Evolutionary conservation across 37 sponge, comb jelly and placozoan species (phyloP), one percentile per base, ranked within the genome.

Genomic region (Dysidea cf. avara): DNA sequence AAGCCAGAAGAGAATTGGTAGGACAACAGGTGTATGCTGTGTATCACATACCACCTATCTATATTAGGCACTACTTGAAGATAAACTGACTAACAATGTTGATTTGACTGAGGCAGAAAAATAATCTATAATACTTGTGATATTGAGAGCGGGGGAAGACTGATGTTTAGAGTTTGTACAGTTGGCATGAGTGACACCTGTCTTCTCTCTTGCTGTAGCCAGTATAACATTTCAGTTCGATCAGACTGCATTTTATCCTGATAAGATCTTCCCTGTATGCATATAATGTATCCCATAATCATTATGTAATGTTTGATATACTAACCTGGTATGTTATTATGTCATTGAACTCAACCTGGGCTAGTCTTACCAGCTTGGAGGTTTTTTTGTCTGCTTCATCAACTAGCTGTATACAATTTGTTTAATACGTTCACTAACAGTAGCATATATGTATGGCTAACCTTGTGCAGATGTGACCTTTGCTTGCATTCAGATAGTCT

Each of bases 191-290:
- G 32, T 43, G 9, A 43, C 46, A 12, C 77, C 54, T 61, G 40
- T 32, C 95, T 53, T 20, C 95, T 66, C 62, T 87, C 84, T 63
- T 95, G 96, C 56, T 95, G 96, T 30, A 96, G 40, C 80, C 80
- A 92, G 74, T 96, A 96, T 40, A 96, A 68, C 93, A 96, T 86
- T 74, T 96, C 96, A 17, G 87, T 86, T 5, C 80, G 54, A 37
- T 96, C 96, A n/a, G 38, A 53, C 5, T 61, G 3, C 89, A 96
- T 91, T 67, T 96, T 96, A 33, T 96, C 90, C 35, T 48, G 38
- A 64, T 96, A 96, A 1, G 64, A 59, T 58, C 93, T 83, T 17
- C 90, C 96, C 93, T 96, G 74, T 13, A 26, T 7, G 47, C 16
- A 26, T 2, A 43, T 43, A 43, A 12, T 9, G 7, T 9, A 43